Conservation (phyloP, 2,797 vertebrate species). For the Pelodytes ibericus region DNA sequence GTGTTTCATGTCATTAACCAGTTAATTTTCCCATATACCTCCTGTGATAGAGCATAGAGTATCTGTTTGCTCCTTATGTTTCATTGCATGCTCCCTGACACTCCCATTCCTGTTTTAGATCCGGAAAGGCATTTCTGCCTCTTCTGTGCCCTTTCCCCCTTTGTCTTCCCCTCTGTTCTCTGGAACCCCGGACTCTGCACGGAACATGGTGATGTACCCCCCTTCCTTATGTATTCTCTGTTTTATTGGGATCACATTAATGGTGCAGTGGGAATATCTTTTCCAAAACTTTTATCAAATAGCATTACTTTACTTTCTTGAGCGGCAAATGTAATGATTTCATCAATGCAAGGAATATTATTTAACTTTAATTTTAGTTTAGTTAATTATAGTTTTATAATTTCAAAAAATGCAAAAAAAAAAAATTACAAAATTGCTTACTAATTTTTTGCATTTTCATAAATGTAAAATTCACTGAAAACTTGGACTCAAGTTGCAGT, state of each 20-base stretch:
- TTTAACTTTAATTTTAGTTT: too few species aligned
- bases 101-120: constrained; percentile 74
- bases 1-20: constrained; percentile 29
- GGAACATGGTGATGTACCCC: constrained; percentile 84
- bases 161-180: constrained; percentile 82
- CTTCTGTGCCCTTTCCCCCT: constrained; percentile 76
- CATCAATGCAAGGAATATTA: too few species aligned
- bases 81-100: constrained; percentile 55
- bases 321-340: too few species aligned
- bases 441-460: too few species aligned
- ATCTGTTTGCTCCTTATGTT: constrained; percentile 25
- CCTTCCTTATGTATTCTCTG: constrained; percentile 37
- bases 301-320: too few species aligned
- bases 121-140: constrained; percentile 84
- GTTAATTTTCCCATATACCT: constrained; percentile 19
- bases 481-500: too few species aligned
- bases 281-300: too few species aligned
- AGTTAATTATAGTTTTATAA: too few species aligned
- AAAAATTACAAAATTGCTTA: too few species aligned
- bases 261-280: background rate
- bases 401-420: too few species aligned
- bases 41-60: constrained; percentile 20
- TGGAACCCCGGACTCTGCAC: constrained; percentile 82
- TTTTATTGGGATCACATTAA: background rate
- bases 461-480: too few species aligned